Base-by-base conservation (phyloP, 1,140 invertebrate genomes). In the Listronotus oregonensis region DNA sequence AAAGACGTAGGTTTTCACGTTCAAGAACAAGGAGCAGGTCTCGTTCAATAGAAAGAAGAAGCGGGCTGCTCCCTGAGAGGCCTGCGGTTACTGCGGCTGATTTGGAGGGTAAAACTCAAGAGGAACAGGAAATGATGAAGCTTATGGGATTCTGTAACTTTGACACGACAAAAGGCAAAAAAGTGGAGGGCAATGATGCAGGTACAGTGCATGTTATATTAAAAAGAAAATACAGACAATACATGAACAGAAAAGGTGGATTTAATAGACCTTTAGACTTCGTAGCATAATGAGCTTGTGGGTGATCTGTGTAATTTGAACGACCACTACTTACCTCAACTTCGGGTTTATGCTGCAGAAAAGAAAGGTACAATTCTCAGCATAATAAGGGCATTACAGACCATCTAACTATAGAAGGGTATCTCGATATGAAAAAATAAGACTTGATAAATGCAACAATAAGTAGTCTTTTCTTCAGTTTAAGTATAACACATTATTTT, bases 191-290 rank as follows among this genome's bases (percentile, higher is more conserved):
- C 1, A 98, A 98, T 79, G 93, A 97, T 75, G 87, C 89, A 27
- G 94, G 94, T 17, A 91, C 89, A 21, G 94, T 97, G 64, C 96
- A 98, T 80, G 92, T 98, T 56, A 94, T 97, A 58, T 85, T 97
- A 51, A 98, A 98, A 83, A 84, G 97, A 74, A 96, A 97, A 82
- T 99, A 99, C 79, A 88, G 96, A 73, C 97, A 99, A 81, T 99
- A 99, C 76, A 99, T 99, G 97, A 99, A 99, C 81, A 86, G 97
- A 61, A 96, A 97, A 82, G 97, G 97, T 69, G 97, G 97, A 62
- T 99, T 99, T 82, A 99, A 99, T 80, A 86, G 97, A 76, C 97
- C 97, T 39, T 82, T 99, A 51, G 97, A 99, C 82, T 95, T 95
- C 84, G 93, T 96, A 47, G 91, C 92, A 67, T 93, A 86, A 71